phyloP scores from a whole-genome alignment of 2,888 invertebrate species.

The Unio pictorum region DNA sequence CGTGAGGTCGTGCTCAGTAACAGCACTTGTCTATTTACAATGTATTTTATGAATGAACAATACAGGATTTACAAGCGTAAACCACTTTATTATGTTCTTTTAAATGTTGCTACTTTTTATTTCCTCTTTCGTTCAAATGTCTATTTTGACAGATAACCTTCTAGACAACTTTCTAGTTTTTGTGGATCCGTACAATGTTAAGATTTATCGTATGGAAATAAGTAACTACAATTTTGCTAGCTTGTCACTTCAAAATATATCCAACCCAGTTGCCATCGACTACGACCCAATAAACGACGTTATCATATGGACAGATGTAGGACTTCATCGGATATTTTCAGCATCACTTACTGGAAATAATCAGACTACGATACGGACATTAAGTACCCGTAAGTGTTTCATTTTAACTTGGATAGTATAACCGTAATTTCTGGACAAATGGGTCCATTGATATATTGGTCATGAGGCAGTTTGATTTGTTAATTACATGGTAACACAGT shows the following conservation, averaged over 20 bases:
- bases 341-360: conserved; percentile 45
- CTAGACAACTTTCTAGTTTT: conserved; percentile 59
- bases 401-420: too few species aligned
- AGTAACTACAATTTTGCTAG: conserved; percentile 72
- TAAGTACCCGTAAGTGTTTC: conserved; percentile 31
- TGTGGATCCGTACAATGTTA: conserved; percentile 73
- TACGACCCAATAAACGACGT: conserved; percentile 84
- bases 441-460: too few species aligned
- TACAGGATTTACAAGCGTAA: too few species aligned
- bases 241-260: conserved; percentile 54
- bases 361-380: conserved; percentile 35
- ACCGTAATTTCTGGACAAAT: too few species aligned
- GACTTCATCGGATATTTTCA: conserved; percentile 41
- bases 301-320: conserved; percentile 85
- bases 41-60: too few species aligned
- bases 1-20: too few species aligned
- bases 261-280: conserved; percentile 86
- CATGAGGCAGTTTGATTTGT: too few species aligned
- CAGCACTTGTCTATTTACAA: too few species aligned
- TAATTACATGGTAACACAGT: too few species aligned
- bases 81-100: too few species aligned
- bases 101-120: too few species aligned
- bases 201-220: conserved; percentile 84
- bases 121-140: too few species aligned
- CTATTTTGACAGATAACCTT: conserved; percentile 18